Evolutionary conservation across 1,140 invertebrate genomes (phyloP).

Genomic region (Onthophagus taurus): DNA sequence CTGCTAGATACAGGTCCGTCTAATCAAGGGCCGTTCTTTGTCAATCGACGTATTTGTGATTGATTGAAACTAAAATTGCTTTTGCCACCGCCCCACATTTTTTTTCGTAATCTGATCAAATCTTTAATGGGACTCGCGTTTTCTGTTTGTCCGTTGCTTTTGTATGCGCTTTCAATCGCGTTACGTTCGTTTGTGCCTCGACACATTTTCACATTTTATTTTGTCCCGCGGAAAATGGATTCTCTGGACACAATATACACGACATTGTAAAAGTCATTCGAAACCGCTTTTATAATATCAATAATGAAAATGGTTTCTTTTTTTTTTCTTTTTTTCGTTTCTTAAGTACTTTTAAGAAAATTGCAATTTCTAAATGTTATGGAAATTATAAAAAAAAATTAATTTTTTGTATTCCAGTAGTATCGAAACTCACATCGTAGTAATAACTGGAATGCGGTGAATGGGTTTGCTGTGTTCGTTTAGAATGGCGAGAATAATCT

Average conservation of each 20-base stretch:
- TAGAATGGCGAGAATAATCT: constrained; percentile 15
- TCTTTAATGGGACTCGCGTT: constrained; percentile 3
- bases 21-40: constrained; percentile 26
- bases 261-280: not conserved
- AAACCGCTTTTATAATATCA: not conserved
- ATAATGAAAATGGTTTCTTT: not conserved
- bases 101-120: constrained; percentile 13
- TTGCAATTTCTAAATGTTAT: no score
- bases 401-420: no score
- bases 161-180: constrained; percentile 7
- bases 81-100: constrained; percentile 13
- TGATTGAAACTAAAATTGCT: constrained; percentile 29
- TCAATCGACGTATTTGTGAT: constrained; percentile 29
- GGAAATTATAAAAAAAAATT: no score
- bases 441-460: no score
- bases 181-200: no score
- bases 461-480: no score
- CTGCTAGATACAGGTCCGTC: constrained; percentile 22
- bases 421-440: no score
- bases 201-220: no score
- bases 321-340: no score
- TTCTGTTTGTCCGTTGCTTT: constrained; percentile 8
- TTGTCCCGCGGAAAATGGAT: no score
- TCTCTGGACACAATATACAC: not conserved
- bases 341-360: no score